phyloP scores from a whole-genome alignment of 2,888 invertebrate genomes.

The Oegoconia quadripuncta region DNA sequence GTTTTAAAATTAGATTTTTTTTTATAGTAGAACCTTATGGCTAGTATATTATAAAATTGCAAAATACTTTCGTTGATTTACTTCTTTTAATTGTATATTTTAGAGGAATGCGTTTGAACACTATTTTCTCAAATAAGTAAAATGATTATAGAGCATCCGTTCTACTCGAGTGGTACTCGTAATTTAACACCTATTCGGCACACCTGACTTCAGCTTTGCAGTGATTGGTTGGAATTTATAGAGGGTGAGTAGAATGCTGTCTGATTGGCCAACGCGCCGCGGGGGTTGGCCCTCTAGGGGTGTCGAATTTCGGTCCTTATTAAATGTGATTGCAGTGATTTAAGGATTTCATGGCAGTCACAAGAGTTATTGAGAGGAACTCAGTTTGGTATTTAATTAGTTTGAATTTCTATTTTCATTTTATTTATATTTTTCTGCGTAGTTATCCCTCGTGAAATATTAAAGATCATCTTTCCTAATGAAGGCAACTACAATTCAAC shows the following conservation, averaged over 20 bases:
- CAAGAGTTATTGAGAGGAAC: slow-evolving; percentile 20
- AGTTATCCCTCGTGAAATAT: too few relatives aligned
- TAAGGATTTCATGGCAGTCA: slow-evolving; percentile 42
- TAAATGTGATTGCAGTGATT: slow-evolving; percentile 56
- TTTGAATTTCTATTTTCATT: too few relatives aligned
- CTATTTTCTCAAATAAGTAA: not conserved
- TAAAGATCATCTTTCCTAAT: too few relatives aligned
- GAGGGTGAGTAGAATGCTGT: slow-evolving; percentile 45
- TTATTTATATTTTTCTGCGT: too few relatives aligned
- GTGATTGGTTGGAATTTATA: slow-evolving; percentile 42
- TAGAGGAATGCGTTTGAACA: too few relatives aligned
- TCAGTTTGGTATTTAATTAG: slow-evolving; percentile 8
- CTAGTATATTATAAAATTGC: too few relatives aligned
- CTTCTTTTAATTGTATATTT: too few relatives aligned
- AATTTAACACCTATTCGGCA: slow-evolving; percentile 20
- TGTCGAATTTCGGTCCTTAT: slow-evolving; percentile 55
- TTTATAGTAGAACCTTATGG: too few relatives aligned
- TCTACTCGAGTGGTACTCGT: slow-evolving; percentile 9
- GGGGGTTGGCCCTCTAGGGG: slow-evolving; percentile 47
- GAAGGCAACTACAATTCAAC: too few relatives aligned
- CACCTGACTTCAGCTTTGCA: slow-evolving; percentile 45
- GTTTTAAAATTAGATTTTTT: too few relatives aligned
- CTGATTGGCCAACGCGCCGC: slow-evolving; percentile 39
- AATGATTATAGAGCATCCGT: slow-evolving; percentile 17
- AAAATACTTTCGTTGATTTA: too few relatives aligned